phyloP scores from a whole-genome alignment of 1,140 invertebrate genomes.

The Caenorhabditis brenneri region DNA sequence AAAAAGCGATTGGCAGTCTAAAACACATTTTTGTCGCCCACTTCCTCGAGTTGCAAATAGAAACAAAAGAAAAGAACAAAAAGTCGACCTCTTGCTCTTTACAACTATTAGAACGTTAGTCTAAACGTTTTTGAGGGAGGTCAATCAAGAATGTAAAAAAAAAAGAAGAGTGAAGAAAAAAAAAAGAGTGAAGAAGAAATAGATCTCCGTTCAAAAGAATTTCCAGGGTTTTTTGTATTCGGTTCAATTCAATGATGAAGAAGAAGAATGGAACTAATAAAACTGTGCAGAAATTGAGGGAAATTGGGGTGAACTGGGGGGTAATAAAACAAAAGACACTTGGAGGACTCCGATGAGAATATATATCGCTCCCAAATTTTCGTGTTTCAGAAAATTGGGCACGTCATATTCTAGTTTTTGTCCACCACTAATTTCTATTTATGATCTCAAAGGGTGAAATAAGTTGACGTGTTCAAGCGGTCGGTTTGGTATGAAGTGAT shows the following conservation, averaged over 20 bases:
- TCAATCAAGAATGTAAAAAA: neutral
- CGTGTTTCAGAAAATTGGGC: neutral
- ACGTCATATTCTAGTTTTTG: neutral
- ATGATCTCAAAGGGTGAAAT: too few species aligned
- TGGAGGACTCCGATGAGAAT: neutral
- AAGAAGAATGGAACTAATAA: too few species aligned
- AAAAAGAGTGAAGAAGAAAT: too few species aligned
- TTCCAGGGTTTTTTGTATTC: too few species aligned
- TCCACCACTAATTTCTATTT: too few species aligned
- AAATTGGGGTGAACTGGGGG: neutral
- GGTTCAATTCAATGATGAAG: too few species aligned
- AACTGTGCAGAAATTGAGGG: neutral
- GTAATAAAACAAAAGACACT: neutral
- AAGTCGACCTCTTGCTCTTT: neutral
- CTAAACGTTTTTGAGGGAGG: neutral
- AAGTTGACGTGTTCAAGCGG: too few species aligned
- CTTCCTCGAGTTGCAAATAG: neutral
- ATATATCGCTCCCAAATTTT: neutral
- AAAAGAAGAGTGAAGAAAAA: neutral
- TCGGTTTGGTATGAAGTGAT: too few species aligned
- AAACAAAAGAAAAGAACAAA: neutral
- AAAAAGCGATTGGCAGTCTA: neutral
- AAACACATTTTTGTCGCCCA: neutral
- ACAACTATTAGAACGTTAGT: neutral
- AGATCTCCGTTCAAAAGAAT: too few species aligned